These are phyloP conservation scores for Morone chrysops DNA, from an alignment of 2,113 vertebrate species.

Conservation along the genomic window DNA sequence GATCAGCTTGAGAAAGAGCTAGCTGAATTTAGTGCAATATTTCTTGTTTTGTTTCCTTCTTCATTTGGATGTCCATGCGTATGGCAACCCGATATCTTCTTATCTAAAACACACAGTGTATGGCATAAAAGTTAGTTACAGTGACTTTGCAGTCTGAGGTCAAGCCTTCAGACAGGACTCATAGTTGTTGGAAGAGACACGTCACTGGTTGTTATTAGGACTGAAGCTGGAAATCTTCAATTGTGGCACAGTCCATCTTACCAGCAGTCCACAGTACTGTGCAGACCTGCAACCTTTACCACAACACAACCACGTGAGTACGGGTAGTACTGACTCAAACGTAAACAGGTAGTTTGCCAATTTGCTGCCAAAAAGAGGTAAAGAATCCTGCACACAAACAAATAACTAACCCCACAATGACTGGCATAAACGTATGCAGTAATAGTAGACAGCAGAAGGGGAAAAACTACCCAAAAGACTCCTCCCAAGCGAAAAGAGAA, in stretches of 20 bases:
- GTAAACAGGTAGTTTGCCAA: background rate
- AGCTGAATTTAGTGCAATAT: background rate
- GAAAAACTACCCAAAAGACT: too few relatives aligned
- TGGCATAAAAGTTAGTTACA: background rate
- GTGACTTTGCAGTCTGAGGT: constrained; percentile 33
- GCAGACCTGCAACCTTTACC: constrained; percentile 12
- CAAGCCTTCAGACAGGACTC: constrained; percentile 17
- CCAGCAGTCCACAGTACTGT: background rate
- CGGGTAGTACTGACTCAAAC: background rate
- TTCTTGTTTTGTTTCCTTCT: background rate
- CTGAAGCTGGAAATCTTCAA: constrained; percentile 9
- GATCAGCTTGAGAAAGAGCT: too few relatives aligned
- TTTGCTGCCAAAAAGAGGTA: background rate
- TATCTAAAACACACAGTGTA: background rate
- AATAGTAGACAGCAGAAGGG: background rate
- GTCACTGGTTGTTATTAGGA: constrained; percentile 1
- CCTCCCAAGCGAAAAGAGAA: background rate
- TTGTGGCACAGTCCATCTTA: constrained; percentile 9
- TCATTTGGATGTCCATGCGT: background rate
- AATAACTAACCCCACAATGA: background rate
- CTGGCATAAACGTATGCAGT: background rate
- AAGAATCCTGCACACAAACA: background rate
- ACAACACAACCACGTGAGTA: background rate
- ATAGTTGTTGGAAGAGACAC: constrained; percentile 4
- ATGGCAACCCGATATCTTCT: background rate